Evolutionary conservation across 2,797 vertebrate genomes (phyloP).

Genomic region (Remorina albescens): DNA sequence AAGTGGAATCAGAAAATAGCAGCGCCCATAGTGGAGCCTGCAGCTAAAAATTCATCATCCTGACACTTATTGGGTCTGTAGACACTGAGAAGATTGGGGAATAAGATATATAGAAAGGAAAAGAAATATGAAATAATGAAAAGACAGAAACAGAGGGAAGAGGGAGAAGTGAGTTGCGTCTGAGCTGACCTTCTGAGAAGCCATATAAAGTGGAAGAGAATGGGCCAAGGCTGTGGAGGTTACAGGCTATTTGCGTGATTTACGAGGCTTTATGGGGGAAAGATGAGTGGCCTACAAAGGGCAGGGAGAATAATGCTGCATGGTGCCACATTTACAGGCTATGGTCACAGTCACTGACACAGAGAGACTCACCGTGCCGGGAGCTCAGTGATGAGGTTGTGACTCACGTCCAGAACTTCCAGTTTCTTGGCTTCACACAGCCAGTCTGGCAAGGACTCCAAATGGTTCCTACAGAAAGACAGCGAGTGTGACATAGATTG

Average conservation of each 20-base stretch:
- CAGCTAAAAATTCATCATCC: slow-evolving; percentile 74
- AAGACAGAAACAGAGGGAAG: slow-evolving; percentile 44
- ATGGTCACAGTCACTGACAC: slow-evolving; percentile 33
- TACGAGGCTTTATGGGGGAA: slow-evolving; percentile 63
- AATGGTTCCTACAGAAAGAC: slow-evolving; percentile 86
- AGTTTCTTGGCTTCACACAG: slow-evolving; percentile 93
- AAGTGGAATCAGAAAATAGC: slow-evolving; percentile 57
- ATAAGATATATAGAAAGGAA: slow-evolving; percentile 10
- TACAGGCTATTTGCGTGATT: slow-evolving; percentile 74
- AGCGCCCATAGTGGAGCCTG: slow-evolving; percentile 66
- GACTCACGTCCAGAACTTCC: slow-evolving; percentile 94
- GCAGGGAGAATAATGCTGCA: slow-evolving; percentile 56
- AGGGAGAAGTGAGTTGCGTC: slow-evolving; percentile 41
- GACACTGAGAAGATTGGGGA: slow-evolving; percentile 37
- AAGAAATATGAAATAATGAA: slow-evolving; percentile 4
- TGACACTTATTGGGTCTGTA: slow-evolving; percentile 68
- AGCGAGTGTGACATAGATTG: neutral
- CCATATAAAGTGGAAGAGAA: slow-evolving; percentile 58
- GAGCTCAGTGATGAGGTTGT: slow-evolving; percentile 93
- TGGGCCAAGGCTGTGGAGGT: slow-evolving; percentile 54
- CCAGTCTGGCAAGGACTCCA: slow-evolving; percentile 95
- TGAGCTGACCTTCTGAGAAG: slow-evolving; percentile 65
- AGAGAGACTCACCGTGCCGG: slow-evolving; percentile 89
- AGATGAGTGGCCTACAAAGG: slow-evolving; percentile 53
- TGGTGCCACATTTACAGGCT: slow-evolving; percentile 58